A percentile compares a stretch with the other conserved stretches of the same genome.
phyloP scores from a whole-genome alignment of 2,888 invertebrate species.

The Mylabris sibirica region DNA sequence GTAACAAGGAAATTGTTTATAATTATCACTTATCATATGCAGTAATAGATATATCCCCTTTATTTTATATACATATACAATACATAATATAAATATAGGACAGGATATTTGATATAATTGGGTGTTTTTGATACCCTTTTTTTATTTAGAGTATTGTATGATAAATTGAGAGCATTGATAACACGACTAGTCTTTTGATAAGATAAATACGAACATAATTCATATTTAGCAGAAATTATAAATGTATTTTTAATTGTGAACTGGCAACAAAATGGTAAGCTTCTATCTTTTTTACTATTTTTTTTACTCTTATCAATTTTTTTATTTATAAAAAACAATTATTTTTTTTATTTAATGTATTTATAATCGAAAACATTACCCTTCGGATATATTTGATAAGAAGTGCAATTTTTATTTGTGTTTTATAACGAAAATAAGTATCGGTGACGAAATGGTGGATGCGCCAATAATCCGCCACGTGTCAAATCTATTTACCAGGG shows the following conservation, averaged over 20 bases:
- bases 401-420: neutral
- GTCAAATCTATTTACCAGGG: neutral
- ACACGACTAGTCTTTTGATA: neutral
- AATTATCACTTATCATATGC: neutral
- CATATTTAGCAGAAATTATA: neutral
- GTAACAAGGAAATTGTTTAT: neutral
- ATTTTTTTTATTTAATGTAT: neutral
- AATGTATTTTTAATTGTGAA: neutral
- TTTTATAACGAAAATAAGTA: neutral
- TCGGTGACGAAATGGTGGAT: neutral
- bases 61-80: too few relatives aligned
- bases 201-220: neutral
- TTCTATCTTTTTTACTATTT: neutral
- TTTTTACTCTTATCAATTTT: neutral
- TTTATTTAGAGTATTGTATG: neutral
- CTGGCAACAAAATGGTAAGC: conserved; percentile 1
- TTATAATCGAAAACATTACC: neutral
- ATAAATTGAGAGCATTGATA: neutral
- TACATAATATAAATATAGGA: too few relatives aligned
- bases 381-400: neutral
- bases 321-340: neutral
- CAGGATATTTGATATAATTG: neutral
- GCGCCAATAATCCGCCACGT: neutral
- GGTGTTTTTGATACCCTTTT: neutral
- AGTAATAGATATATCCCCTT: neutral